phyloP scores from a whole-genome alignment of 64 coral and sea anemone genomes.

The Actinia equina region DNA sequence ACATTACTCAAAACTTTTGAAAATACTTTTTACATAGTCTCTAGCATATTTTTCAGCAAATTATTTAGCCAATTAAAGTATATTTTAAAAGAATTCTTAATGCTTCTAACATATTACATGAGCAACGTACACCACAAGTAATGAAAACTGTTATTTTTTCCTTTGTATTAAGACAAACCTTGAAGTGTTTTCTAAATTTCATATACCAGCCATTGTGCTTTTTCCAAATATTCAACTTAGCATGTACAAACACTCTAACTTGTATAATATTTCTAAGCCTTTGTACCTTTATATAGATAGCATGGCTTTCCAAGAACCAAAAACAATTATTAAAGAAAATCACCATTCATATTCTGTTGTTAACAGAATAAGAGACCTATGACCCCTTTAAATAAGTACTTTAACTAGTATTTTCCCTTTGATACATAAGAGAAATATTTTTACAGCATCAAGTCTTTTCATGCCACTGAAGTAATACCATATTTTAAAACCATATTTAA shows the following conservation, averaged over 20 bases:
- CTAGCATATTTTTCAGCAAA: neutral
- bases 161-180: neutral
- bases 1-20: neutral
- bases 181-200: neutral
- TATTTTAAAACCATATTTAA: too few relatives aligned
- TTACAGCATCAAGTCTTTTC: too few relatives aligned
- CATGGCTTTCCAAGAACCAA: neutral
- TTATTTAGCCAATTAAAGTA: constrained; percentile 10
- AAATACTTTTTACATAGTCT: constrained; percentile 2
- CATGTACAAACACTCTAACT: neutral
- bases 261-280: neutral
- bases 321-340: neutral
- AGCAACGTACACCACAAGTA: neutral
- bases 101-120: neutral
- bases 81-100: constrained; percentile 10
- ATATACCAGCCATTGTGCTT: neutral
- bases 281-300: neutral
- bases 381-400: too few relatives aligned
- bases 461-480: too few relatives aligned
- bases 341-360: too few relatives aligned
- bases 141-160: neutral
- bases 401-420: too few relatives aligned
- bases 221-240: neutral
- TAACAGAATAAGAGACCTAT: too few relatives aligned
- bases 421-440: too few relatives aligned